Evolutionary conservation across 2,797 vertebrate genomes (phyloP).

Genomic region (Champsocephalus gunnari): DNA sequence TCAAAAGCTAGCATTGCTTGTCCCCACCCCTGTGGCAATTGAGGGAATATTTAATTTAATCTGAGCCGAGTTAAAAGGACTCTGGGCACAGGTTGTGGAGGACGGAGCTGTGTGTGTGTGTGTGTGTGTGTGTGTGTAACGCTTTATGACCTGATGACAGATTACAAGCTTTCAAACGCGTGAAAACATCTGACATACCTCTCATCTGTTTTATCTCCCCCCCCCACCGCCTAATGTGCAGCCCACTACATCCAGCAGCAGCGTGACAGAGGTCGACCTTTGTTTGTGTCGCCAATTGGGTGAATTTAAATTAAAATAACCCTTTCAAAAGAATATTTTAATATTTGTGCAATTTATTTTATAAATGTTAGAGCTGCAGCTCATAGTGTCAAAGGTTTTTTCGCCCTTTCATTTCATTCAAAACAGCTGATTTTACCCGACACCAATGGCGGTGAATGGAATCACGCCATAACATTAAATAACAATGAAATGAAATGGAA

Average conservation of each 20-base stretch:
- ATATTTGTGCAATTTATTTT: conserved; percentile 24
- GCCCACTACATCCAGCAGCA: conserved; percentile 30
- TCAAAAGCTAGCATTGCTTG: conserved; percentile 73
- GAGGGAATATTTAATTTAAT: conserved; percentile 80
- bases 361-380: conserved; percentile 9
- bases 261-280: conserved; percentile 53
- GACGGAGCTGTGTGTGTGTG: conserved; percentile 39
- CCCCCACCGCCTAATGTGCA: conserved; percentile 36
- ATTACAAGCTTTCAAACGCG: conserved; percentile 76
- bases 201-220: conserved; percentile 70
- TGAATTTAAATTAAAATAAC: conserved; percentile 34
- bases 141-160: conserved; percentile 80
- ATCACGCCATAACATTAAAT: not conserved
- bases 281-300: conserved; percentile 27
- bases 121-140: conserved; percentile 42
- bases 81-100: conserved; percentile 63
- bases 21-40: conserved; percentile 72
- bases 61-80: conserved; percentile 79
- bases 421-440: not conserved
- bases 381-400: not conserved
- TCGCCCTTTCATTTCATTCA: not conserved
- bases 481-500: not conserved
- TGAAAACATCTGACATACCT: conserved; percentile 73
- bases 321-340: conserved; percentile 19
- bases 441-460: not conserved